Conservation (phyloP, 2,797 vertebrate species). For the Hemitrygon akajei region DNA sequence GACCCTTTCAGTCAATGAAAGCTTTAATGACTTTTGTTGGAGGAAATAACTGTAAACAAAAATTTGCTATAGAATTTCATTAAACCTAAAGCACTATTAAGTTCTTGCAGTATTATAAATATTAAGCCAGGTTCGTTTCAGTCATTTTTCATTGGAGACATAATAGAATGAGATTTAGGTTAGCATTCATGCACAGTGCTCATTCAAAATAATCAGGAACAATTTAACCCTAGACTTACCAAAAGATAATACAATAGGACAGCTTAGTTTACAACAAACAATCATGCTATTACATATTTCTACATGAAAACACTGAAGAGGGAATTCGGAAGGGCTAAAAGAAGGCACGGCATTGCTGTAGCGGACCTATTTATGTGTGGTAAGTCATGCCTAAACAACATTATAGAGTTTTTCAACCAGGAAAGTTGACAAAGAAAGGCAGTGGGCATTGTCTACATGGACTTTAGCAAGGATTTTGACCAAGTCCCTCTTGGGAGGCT, state of each 20-base stretch:
- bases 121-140: neutral
- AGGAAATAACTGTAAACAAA: neutral
- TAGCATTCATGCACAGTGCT: neutral
- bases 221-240: neutral
- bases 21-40: neutral
- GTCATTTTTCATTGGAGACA: neutral
- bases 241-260: neutral
- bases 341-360: too few relatives aligned
- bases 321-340: too few relatives aligned
- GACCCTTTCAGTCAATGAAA: neutral
- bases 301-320: too few relatives aligned
- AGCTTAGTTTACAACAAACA: neutral
- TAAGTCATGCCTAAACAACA: too few relatives aligned
- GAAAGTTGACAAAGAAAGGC: too few relatives aligned
- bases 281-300: neutral
- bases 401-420: too few relatives aligned
- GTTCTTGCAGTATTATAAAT: neutral
- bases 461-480: too few relatives aligned
- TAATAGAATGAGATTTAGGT: neutral
- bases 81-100: neutral
- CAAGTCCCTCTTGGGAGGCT: too few relatives aligned
- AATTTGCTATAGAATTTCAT: neutral
- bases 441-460: too few relatives aligned
- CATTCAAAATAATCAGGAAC: neutral
- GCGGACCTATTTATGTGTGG: too few relatives aligned